Percentiles rank a stretch among this genome's conserved stretches.
Conservation (phyloP, 2,113 vertebrate species). For the Cheirogaleus medius region DNA sequence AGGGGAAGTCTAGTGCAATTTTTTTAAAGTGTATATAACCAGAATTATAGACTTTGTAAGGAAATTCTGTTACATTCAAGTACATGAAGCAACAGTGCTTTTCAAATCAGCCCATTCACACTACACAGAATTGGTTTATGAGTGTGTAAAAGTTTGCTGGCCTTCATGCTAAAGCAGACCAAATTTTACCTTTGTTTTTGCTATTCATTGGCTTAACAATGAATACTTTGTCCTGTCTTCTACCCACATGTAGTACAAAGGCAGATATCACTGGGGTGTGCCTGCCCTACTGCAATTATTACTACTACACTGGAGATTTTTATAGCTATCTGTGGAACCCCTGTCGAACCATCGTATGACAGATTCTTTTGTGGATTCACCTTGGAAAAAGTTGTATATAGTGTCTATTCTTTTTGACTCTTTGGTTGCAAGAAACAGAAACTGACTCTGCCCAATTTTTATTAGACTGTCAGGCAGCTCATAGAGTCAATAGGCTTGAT, state of each 20-base stretch:
- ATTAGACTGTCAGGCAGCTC: not conserved
- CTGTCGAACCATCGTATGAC: not conserved
- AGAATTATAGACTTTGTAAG: not conserved
- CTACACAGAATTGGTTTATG: not conserved
- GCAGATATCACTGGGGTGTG: not conserved
- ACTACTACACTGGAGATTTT: not conserved
- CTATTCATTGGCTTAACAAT: constrained; percentile 16
- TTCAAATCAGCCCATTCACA: not conserved
- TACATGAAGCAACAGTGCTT: not conserved
- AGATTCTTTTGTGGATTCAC: not conserved
- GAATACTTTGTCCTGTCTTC: not conserved
- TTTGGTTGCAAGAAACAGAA: constrained; percentile 28
- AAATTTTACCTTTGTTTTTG: constrained; percentile 36
- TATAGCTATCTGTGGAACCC: not conserved
- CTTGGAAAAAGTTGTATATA: not conserved
- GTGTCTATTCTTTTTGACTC: not conserved
- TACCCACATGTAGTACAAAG: not conserved
- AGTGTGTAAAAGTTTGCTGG: not conserved
- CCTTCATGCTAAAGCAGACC: not conserved
- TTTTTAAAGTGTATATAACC: not conserved
- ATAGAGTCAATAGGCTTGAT: not conserved
- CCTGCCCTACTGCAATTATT: not conserved
- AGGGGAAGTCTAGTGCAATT: not conserved
- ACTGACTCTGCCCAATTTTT: not conserved
- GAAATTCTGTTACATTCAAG: constrained; percentile 4